These are phyloP conservation scores for Stegastes partitus DNA, from an alignment of 2,113 vertebrate species.

Conservation along the genomic window DNA sequence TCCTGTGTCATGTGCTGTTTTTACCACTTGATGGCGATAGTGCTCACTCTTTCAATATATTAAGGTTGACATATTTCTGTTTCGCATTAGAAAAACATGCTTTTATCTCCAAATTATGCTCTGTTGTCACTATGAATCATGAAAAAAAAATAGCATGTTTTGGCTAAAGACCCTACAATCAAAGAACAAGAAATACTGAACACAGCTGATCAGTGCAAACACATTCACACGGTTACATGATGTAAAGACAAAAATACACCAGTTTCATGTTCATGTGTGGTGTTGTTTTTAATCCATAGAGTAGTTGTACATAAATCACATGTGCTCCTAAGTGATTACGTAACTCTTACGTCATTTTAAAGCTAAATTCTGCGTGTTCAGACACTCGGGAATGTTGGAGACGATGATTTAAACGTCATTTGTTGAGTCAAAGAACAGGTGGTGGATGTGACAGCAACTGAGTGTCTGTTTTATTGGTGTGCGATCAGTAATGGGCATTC, in stretches of 20 bases:
- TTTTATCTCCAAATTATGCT: slow-evolving; percentile 13
- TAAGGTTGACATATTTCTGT: neutral
- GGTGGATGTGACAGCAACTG: slow-evolving; percentile 29
- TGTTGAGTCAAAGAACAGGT: slow-evolving; percentile 35
- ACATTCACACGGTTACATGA: neutral
- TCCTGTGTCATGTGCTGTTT: neutral
- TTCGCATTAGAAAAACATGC: neutral
- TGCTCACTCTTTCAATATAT: slow-evolving; percentile 9
- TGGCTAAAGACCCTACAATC: neutral
- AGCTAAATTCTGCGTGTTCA: neutral
- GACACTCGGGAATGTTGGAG: neutral
- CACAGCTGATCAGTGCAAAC: too few species aligned
- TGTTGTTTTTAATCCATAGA: neutral
- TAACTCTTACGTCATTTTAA: neutral
- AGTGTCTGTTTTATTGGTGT: slow-evolving; percentile 26
- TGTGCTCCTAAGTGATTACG: neutral
- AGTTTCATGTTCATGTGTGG: too few species aligned
- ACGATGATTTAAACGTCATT: neutral
- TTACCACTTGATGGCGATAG: slow-evolving; percentile 59
- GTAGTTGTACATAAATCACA: neutral
- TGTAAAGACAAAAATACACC: neutral
- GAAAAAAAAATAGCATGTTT: neutral
- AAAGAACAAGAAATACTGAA: too few species aligned
- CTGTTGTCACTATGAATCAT: neutral
- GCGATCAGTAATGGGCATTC: slow-evolving; percentile 14